Conservation (phyloP, 2,888 invertebrate genomes). For the Caradrina kadenii region DNA sequence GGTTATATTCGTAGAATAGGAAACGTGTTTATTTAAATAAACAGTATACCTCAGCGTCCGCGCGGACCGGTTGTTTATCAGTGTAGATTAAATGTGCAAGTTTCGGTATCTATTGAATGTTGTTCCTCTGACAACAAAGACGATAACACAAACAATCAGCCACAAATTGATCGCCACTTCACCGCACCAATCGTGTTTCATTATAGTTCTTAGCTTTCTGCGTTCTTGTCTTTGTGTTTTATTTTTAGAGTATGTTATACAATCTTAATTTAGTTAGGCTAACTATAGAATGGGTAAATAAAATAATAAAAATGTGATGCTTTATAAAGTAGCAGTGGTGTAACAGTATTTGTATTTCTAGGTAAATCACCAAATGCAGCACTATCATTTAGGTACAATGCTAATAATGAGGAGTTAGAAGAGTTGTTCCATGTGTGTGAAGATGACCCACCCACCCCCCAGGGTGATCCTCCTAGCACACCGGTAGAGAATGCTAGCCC, state of each 20-base stretch:
- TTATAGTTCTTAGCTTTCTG: conserved; percentile 47
- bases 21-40: conserved; percentile 37
- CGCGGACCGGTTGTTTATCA: conserved; percentile 37
- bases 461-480: conserved; percentile 79
- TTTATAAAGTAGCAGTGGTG: conserved; percentile 11
- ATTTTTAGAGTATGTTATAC: conserved; percentile 36
- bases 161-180: conserved; percentile 49
- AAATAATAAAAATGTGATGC: conserved; percentile 18
- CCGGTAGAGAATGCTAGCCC: conserved; percentile 84
- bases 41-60: conserved; percentile 14
- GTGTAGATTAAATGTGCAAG: conserved; percentile 34
- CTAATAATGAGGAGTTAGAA: conserved; percentile 94
- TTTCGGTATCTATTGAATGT: conserved; percentile 38
- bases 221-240: conserved; percentile 53
- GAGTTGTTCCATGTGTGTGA: conserved; percentile 92
- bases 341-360: conserved; percentile 66
- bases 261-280: conserved; percentile 24
- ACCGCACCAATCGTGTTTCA: conserved; percentile 54
- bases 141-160: conserved; percentile 71
- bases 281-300: conserved; percentile 47
- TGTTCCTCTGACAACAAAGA: conserved; percentile 81
- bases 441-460: conserved; percentile 89
- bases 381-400: conserved; percentile 93
- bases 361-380: conserved; percentile 87
- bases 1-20: conserved; percentile 12